Evolutionary conservation across 2,888 invertebrate genomes (phyloP).

Genomic region (Zaprionus lineosus): DNA sequence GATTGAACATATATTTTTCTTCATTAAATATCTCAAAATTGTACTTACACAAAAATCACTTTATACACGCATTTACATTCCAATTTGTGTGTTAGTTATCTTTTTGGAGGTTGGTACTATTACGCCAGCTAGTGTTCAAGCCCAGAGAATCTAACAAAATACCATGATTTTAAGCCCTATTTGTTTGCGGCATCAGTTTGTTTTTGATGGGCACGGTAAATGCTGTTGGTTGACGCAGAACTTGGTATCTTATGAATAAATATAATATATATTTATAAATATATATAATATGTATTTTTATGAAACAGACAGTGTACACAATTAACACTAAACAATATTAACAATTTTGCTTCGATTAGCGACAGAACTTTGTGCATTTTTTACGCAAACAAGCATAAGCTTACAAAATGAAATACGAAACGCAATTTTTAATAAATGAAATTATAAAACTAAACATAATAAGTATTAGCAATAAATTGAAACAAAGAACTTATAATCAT

Average conservation of each 20-base stretch:
- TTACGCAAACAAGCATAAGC: constrained; percentile 72
- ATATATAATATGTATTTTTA: constrained; percentile 71
- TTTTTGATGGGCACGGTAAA: constrained; percentile 41
- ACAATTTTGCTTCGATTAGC: constrained; percentile 76
- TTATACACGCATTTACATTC: constrained; percentile 51
- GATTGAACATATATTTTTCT: too few relatives aligned
- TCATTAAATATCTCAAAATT: constrained; percentile 29
- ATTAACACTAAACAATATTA: constrained; percentile 55
- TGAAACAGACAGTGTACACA: constrained; percentile 59
- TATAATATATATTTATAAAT: constrained; percentile 43
- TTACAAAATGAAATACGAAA: constrained; percentile 75
- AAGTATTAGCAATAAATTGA: constrained; percentile 74
- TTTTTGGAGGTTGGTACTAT: constrained; percentile 52
- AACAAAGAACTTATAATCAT: constrained; percentile 13
- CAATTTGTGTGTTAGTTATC: constrained; percentile 37
- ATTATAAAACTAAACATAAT: constrained; percentile 71
- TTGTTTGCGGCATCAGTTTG: constrained; percentile 51
- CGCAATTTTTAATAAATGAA: constrained; percentile 78
- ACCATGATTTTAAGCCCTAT: constrained; percentile 24
- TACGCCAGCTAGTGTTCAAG: constrained; percentile 65
- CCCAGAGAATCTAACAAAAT: constrained; percentile 10
- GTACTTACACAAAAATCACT: constrained; percentile 43
- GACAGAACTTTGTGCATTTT: constrained; percentile 73
- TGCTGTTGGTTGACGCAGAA: constrained; percentile 57
- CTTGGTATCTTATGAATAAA: constrained; percentile 74